phyloP scores from a whole-genome alignment of 2,888 invertebrate genomes.

The Drosophila emarginata region DNA sequence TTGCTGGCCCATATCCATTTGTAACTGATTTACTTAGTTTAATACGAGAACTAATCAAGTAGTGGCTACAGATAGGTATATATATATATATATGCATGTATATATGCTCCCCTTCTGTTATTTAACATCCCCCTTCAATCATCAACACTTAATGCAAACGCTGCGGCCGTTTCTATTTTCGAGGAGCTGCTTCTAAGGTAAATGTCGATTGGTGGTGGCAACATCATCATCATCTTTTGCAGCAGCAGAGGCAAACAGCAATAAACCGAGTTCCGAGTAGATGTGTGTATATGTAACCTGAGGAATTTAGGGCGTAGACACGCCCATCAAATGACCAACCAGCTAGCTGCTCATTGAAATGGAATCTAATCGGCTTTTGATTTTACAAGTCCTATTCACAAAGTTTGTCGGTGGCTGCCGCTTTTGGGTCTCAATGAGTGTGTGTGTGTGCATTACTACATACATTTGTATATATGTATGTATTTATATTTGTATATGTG shows the following conservation, averaged over 20 bases:
- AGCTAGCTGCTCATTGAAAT: constrained; percentile 74
- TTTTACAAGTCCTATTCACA: constrained; percentile 77
- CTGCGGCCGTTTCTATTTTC: constrained; percentile 44
- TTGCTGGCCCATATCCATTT: background rate
- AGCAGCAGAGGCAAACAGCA: constrained; percentile 40
- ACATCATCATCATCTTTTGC: constrained; percentile 6
- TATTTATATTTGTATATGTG: constrained; percentile 12
- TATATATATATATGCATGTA: background rate
- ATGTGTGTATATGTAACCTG: background rate
- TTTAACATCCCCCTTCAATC: background rate
- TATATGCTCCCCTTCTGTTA: background rate
- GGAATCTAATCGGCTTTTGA: constrained; percentile 80
- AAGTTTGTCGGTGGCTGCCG: constrained; percentile 62
- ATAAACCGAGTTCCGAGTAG: constrained; percentile 37
- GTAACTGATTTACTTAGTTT: constrained; percentile 40
- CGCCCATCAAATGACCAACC: constrained; percentile 73
- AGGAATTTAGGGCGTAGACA: constrained; percentile 19
- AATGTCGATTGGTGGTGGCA: constrained; percentile 19
- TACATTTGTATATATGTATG: constrained; percentile 15
- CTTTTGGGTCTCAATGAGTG: constrained; percentile 27
- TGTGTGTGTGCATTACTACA: constrained; percentile 29
- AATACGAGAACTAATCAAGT: constrained; percentile 66
- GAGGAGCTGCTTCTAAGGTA: constrained; percentile 30
- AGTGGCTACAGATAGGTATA: constrained; percentile 43
- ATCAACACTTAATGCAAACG: constrained; percentile 24